phyloP scores from a whole-genome alignment of 2,888 invertebrate genomes.

The Trichacis sp. region DNA sequence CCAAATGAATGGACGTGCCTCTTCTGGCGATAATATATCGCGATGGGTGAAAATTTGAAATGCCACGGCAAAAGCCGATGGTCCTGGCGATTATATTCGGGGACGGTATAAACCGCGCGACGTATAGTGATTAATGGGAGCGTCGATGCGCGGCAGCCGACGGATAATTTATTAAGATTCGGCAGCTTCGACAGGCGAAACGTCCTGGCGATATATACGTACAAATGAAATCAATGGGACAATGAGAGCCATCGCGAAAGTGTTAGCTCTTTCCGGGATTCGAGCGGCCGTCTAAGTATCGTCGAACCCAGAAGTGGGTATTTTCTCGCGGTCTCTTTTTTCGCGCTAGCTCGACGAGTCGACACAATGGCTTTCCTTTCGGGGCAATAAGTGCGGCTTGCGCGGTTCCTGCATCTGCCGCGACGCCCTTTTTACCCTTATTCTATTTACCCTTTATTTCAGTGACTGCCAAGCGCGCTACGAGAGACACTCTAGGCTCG shows the following conservation, averaged over 20 bases:
- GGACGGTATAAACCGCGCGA: conserved; percentile 32
- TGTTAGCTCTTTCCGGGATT: not conserved
- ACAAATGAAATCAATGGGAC: conserved; percentile 29
- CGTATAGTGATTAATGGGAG: conserved; percentile 59
- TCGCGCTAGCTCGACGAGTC: conserved; percentile 3
- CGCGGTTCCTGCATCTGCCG: conserved; percentile 33
- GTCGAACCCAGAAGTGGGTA: conserved; percentile 18
- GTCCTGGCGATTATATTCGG: conserved; percentile 51
- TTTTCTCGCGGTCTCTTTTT: conserved; percentile 11
- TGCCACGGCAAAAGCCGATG: conserved; percentile 43
- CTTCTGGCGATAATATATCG: not conserved
- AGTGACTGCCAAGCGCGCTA: no score
- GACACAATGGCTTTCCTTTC: conserved; percentile 36
- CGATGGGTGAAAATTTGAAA: conserved; percentile 47
- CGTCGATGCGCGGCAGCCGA: conserved; percentile 50
- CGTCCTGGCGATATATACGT: conserved; percentile 23
- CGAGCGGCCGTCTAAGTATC: not conserved
- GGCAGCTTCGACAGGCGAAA: conserved; percentile 21
- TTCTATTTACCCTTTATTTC: conserved; percentile 22
- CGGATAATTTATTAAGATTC: conserved; percentile 62
- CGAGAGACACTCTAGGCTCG: conserved; percentile 1
- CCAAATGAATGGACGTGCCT: not conserved
- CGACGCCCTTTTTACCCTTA: conserved; percentile 33
- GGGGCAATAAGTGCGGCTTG: conserved; percentile 27
- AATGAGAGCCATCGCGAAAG: no score